phyloP scores from a whole-genome alignment of 2,797 vertebrate species.

The Sebastes alutus region DNA sequence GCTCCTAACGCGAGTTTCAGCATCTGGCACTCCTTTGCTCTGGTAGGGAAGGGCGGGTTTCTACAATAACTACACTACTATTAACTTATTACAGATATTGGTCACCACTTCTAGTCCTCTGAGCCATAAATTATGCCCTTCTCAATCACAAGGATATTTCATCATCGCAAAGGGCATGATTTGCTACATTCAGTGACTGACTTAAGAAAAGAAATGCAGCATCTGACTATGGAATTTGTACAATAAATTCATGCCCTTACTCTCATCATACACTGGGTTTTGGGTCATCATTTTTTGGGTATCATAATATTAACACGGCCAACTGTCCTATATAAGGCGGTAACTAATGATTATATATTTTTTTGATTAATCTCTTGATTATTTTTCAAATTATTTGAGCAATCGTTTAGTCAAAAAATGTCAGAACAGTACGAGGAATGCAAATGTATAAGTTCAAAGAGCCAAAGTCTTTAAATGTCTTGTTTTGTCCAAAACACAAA shows the following conservation, averaged over 20 bases:
- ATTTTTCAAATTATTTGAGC: neutral
- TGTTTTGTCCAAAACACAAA: neutral
- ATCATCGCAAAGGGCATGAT: neutral
- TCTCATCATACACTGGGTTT: neutral
- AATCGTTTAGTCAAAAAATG: neutral
- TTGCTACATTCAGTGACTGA: neutral
- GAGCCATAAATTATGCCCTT: neutral
- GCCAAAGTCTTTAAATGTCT: neutral
- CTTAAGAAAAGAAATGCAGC: fast-evolving
- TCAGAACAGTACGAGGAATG: neutral
- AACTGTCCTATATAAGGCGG: neutral
- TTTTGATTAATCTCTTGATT: neutral
- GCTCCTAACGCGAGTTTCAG: neutral
- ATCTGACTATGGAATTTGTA: neutral
- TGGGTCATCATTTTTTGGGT: too few relatives aligned
- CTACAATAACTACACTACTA: neutral
- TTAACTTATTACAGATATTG: neutral
- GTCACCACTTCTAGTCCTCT: neutral
- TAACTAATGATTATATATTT: neutral
- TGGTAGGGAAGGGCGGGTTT: neutral
- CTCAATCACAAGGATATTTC: neutral
- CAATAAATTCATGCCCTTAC: fast-evolving
- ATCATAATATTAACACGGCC: neutral
- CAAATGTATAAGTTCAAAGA: neutral
- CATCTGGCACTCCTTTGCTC: neutral